These are phyloP conservation scores for Xestia c-nigrum DNA, from an alignment of 2,888 invertebrate genomes.

Conservation along the genomic window DNA sequence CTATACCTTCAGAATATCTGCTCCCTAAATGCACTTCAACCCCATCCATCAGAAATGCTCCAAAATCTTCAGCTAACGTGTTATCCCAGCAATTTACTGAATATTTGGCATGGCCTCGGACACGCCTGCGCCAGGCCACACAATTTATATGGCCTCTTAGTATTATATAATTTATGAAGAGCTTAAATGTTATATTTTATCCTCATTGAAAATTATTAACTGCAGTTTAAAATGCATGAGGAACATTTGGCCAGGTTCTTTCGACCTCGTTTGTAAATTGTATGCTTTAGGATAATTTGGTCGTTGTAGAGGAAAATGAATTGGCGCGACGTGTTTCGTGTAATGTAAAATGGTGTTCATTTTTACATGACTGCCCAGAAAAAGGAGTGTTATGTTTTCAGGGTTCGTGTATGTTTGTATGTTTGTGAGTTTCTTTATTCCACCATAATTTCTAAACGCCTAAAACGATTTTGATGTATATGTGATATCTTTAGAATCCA, in stretches of 20 bases:
- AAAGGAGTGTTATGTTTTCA: too few species aligned
- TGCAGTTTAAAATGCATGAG: conserved; percentile 42
- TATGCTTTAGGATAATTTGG: conserved; percentile 45
- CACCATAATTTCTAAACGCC: too few species aligned
- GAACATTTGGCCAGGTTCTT: conserved; percentile 42
- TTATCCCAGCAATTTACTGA: conserved; percentile 40
- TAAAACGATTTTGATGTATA: too few species aligned
- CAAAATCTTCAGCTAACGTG: conserved; percentile 35
- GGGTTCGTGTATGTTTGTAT: too few species aligned
- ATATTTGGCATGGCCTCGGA: conserved; percentile 53
- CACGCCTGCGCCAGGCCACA: conserved; percentile 24
- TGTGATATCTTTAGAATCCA: too few species aligned
- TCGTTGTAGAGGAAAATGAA: conserved; percentile 7
- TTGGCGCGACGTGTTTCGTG: background rate
- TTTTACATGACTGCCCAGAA: background rate
- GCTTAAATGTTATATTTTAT: conserved; percentile 46
- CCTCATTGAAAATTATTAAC: conserved; percentile 61
- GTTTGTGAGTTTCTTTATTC: too few species aligned
- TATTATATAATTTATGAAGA: conserved; percentile 51
- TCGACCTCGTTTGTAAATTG: conserved; percentile 16
- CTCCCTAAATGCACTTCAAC: background rate
- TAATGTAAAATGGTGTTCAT: background rate
- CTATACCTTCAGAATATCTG: background rate
- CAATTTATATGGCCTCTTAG: conserved; percentile 43
- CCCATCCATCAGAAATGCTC: conserved; percentile 24